Conservation (phyloP, 1,140 invertebrate species). For the Aricia agestis region DNA sequence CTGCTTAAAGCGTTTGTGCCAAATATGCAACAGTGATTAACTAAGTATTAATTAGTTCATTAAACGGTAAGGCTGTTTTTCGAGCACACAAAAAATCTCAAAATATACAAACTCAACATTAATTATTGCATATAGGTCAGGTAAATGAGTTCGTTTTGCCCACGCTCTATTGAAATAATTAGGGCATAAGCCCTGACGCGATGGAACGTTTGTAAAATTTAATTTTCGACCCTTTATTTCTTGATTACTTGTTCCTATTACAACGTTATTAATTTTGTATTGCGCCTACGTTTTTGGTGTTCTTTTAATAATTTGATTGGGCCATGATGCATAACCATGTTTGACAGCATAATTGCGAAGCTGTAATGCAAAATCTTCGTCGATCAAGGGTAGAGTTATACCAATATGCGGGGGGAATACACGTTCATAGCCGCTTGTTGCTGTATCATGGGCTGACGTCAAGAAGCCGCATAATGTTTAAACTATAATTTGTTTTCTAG, state of each 20-base stretch:
- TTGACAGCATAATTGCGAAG: no score
- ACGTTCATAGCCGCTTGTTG: no score
- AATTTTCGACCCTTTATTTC: not conserved
- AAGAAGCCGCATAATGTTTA: no score
- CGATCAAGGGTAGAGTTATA: no score
- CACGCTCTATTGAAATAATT: conserved; percentile 3
- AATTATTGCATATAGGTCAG: not conserved
- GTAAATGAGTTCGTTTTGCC: not conserved
- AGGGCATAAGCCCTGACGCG: not conserved
- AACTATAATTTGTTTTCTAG: no score
- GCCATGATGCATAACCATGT: no score
- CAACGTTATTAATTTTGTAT: not conserved
- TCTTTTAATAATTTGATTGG: not conserved
- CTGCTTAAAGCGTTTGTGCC: not conserved
- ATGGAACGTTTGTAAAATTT: conserved; percentile 1
- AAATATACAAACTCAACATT: not conserved
- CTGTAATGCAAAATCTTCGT: no score
- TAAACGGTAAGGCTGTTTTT: not conserved
- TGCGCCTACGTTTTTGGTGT: not conserved
- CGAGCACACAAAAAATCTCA: not conserved
- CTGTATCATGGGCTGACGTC: no score
- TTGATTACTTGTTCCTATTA: not conserved
- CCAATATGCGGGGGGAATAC: no score
- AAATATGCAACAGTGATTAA: not conserved
- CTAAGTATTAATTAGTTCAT: not conserved